A percentile compares a stretch with the other conserved stretches of the same genome.
Conservation (phyloP, 92 coral and sea anemone species). For the Zoanthus gigantus region DNA sequence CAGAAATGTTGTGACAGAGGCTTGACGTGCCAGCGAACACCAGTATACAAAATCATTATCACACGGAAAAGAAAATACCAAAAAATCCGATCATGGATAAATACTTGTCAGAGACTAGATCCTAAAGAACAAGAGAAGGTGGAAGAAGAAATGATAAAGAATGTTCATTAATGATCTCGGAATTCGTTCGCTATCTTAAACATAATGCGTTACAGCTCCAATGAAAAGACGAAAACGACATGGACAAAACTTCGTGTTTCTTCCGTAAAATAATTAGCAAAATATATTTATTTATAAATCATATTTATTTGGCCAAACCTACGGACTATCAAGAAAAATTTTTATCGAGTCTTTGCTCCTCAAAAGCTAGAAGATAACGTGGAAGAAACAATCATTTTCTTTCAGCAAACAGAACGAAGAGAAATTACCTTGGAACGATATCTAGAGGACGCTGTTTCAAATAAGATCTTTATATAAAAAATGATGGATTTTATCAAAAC, state of each 20-base stretch:
- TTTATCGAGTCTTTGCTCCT: background rate
- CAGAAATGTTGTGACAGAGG: slow-evolving; percentile 40
- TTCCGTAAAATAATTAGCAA: background rate
- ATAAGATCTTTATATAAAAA: too few relatives aligned
- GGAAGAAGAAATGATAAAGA: too few relatives aligned
- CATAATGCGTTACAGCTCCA: background rate
- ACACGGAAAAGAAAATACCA: background rate
- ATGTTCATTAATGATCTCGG: too few relatives aligned
- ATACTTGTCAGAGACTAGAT: background rate
- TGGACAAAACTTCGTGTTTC: background rate
- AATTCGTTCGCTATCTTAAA: too few relatives aligned
- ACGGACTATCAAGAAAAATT: background rate
- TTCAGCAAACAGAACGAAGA: too few relatives aligned
- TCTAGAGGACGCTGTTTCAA: too few relatives aligned
- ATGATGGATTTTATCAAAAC: too few relatives aligned
- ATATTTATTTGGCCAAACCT: slow-evolving; percentile 13
- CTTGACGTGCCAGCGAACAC: background rate
- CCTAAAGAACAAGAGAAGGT: background rate
- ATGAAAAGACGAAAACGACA: background rate
- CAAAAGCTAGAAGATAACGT: too few relatives aligned
- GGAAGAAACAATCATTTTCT: too few relatives aligned
- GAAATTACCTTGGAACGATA: too few relatives aligned
- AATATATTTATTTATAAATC: slow-evolving; percentile 1
- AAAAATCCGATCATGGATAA: background rate
- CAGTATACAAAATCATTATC: background rate